phyloP scores from a whole-genome alignment of 2,888 invertebrate species.

The Cryptus armator region DNA sequence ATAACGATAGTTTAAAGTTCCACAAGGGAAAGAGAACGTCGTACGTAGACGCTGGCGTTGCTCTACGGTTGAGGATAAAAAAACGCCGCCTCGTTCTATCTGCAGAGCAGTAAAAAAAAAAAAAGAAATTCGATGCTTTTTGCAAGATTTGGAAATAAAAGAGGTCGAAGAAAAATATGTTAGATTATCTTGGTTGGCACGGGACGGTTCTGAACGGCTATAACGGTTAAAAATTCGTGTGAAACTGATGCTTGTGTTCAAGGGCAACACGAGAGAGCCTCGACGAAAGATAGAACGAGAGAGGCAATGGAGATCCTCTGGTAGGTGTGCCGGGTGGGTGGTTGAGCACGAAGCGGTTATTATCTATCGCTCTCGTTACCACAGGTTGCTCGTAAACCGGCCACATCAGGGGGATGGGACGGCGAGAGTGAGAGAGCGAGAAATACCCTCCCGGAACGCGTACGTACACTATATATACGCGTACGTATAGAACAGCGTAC shows the following conservation, averaged over 20 bases:
- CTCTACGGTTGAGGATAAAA: conserved; percentile 5
- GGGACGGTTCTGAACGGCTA: conserved; percentile 28
- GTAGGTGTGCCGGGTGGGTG: conserved; percentile 69
- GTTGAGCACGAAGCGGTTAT: conserved; percentile 84
- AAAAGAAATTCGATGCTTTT: conserved; percentile 29
- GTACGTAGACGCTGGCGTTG: conserved; percentile 20
- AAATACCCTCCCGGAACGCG: conserved; percentile 59
- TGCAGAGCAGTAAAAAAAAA: conserved; percentile 22
- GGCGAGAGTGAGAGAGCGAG: conserved; percentile 75
- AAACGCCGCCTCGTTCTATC: not conserved
- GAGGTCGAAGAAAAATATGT: conserved; percentile 46
- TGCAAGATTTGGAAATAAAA: conserved; percentile 21
- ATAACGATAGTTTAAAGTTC: conserved; percentile 80
- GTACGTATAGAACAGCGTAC: conserved; percentile 41
- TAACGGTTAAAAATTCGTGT: conserved; percentile 53
- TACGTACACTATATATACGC: conserved; percentile 38
- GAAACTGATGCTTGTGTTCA: conserved; percentile 47
- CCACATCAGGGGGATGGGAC: conserved; percentile 82
- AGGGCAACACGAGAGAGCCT: conserved; percentile 56
- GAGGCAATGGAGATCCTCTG: conserved; percentile 56
- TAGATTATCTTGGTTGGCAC: conserved; percentile 59
- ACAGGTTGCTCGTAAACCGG: conserved; percentile 85
- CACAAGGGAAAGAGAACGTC: conserved; percentile 66
- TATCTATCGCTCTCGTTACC: conserved; percentile 86
- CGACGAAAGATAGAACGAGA: conserved; percentile 61